phyloP scores from a whole-genome alignment of 2,888 invertebrate genomes.

The Caenorhabditis wallacei region DNA sequence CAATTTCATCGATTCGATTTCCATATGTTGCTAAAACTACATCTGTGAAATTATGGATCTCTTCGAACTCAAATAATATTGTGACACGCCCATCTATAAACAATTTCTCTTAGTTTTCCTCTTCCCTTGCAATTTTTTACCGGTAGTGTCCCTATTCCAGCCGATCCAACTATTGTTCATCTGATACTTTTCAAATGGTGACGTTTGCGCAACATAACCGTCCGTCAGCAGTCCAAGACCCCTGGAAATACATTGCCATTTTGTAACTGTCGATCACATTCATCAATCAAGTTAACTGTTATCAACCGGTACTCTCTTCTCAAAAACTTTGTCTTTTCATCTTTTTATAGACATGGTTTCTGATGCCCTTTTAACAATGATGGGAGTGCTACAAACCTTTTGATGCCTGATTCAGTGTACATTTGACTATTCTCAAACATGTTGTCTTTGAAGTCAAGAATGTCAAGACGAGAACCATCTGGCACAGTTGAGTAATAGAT shows the following conservation, averaged over 20 bases:
- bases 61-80: constrained; percentile 92
- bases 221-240: constrained; percentile 89
- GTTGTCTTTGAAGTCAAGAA: constrained; percentile 73
- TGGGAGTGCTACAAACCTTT: constrained; percentile 55
- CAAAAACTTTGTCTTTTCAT: constrained; percentile 8
- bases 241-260: constrained; percentile 82
- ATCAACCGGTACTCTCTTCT: constrained; percentile 43
- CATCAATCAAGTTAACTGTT: constrained; percentile 64
- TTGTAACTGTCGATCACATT: constrained; percentile 51
- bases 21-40: constrained; percentile 92
- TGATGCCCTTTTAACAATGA: constrained; percentile 42
- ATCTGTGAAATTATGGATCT: constrained; percentile 91
- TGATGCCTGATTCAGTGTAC: constrained; percentile 85
- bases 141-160: constrained; percentile 90
- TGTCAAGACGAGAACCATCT: constrained; percentile 72
- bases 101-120: too few species aligned
- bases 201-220: constrained; percentile 73
- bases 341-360: constrained; percentile 45
- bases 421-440: constrained; percentile 88
- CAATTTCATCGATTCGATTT: constrained; percentile 90
- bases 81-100: constrained; percentile 85
- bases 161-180: constrained; percentile 88
- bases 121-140: constrained; percentile 70
- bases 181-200: constrained; percentile 66
- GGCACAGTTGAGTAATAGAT: constrained; percentile 74